Conservation (phyloP, 2,888 invertebrate genomes). For the Salticus scenicus region DNA sequence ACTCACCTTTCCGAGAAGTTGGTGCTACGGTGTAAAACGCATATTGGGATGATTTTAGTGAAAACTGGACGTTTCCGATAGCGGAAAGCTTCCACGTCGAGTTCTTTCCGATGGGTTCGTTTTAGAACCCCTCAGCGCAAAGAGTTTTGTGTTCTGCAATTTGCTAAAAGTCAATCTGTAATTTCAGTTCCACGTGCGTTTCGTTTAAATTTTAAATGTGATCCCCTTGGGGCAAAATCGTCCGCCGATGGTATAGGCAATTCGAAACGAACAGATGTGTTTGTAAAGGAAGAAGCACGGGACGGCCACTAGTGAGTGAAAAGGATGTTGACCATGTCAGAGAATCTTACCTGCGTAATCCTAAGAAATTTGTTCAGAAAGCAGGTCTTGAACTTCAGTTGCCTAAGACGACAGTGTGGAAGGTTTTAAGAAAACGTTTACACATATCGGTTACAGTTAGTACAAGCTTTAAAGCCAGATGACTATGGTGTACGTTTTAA, state of each 20-base stretch:
- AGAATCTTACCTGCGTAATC: neutral
- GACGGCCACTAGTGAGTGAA: neutral
- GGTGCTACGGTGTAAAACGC: too few relatives aligned
- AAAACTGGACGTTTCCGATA: too few relatives aligned
- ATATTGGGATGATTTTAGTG: too few relatives aligned
- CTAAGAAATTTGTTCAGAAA: neutral
- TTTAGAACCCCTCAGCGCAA: neutral
- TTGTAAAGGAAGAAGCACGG: neutral
- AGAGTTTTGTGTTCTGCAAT: conserved; percentile 2
- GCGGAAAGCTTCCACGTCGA: too few relatives aligned
- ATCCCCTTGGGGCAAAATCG: neutral
- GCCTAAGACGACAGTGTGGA: neutral
- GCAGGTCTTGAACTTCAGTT: neutral
- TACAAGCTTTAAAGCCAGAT: neutral
- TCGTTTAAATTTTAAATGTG: neutral
- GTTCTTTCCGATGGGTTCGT: too few relatives aligned
- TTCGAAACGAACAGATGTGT: neutral
- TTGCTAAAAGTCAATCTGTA: neutral
- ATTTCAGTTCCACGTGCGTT: neutral
- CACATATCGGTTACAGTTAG: neutral
- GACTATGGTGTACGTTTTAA: neutral
- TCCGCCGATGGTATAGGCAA: neutral
- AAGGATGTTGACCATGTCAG: neutral
- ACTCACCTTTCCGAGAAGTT: too few relatives aligned
- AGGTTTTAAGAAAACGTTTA: neutral